Evolutionary conservation across 2,113 vertebrate species (phyloP).

Genomic region (Apteryx owenii): DNA sequence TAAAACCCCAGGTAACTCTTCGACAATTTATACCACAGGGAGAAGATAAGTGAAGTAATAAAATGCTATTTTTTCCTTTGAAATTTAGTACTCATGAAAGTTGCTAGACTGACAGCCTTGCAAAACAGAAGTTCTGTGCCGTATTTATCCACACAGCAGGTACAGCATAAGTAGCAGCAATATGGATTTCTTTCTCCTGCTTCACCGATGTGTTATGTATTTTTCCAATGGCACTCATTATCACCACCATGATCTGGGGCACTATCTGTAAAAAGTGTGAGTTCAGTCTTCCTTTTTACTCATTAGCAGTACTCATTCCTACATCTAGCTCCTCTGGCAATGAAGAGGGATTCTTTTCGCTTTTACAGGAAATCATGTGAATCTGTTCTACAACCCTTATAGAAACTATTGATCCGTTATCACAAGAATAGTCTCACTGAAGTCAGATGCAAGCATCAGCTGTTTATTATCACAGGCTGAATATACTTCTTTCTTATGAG

Average conservation of each 20-base stretch:
- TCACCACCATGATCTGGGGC: background rate
- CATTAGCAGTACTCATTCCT: background rate
- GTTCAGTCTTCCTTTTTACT: background rate
- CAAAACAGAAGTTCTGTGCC: constrained; percentile 36
- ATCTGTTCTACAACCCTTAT: background rate
- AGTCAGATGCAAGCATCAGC: background rate
- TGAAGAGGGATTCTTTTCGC: background rate
- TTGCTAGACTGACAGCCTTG: constrained; percentile 34
- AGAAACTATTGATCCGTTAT: background rate
- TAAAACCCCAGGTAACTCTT: constrained; percentile 37
- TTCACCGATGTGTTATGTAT: background rate
- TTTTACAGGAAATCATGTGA: background rate
- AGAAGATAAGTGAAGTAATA: constrained; percentile 47
- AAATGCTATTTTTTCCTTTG: constrained; percentile 31
- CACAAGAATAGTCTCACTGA: background rate
- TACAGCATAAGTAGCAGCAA: background rate
- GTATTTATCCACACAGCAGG: constrained; percentile 15
- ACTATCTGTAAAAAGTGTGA: background rate
- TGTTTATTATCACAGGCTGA: background rate
- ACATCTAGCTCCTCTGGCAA: background rate
- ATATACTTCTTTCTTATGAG: background rate
- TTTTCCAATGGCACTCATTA: background rate
- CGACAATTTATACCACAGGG: constrained; percentile 16
- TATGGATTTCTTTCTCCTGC: background rate
- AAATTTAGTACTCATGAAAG: constrained; percentile 45